Conservation (phyloP, 2,113 vertebrate species). For the Phylloscopus whistleri region DNA sequence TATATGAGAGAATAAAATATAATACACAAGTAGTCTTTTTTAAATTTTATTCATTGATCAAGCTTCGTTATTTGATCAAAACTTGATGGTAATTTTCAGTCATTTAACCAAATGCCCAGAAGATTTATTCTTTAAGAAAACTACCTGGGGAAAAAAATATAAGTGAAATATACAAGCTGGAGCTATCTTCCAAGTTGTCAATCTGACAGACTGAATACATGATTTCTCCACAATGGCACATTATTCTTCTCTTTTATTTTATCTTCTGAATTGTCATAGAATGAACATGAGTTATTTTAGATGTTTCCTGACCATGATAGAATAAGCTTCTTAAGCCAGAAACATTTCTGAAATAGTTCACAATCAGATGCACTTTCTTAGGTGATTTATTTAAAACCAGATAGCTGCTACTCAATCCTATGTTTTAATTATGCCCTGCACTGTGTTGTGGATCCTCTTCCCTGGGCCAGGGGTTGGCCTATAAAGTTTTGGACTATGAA, state of each 20-base stretch:
- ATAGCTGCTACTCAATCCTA: background rate
- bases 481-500: background rate
- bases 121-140: background rate
- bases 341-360: background rate
- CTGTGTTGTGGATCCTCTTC: background rate
- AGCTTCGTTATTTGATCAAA: background rate
- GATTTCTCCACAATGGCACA: background rate
- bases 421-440: fast-evolving
- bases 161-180: background rate
- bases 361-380: background rate
- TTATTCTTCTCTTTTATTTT: background rate
- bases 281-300: background rate
- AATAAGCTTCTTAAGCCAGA: background rate
- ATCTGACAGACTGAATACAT: background rate
- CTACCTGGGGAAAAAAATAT: fast-evolving
- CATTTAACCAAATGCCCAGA: background rate
- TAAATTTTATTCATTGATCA: background rate
- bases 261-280: background rate
- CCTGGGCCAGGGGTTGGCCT: background rate
- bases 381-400: background rate
- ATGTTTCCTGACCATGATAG: background rate
- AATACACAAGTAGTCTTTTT: background rate
- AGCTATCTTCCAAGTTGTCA: background rate
- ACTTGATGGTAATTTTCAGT: background rate
- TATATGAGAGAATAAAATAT: background rate